Evolutionary conservation across 1,140 invertebrate species (phyloP), one percentile per base, ranked within the genome.

Genomic region (Zaprionus taronus): DNA sequence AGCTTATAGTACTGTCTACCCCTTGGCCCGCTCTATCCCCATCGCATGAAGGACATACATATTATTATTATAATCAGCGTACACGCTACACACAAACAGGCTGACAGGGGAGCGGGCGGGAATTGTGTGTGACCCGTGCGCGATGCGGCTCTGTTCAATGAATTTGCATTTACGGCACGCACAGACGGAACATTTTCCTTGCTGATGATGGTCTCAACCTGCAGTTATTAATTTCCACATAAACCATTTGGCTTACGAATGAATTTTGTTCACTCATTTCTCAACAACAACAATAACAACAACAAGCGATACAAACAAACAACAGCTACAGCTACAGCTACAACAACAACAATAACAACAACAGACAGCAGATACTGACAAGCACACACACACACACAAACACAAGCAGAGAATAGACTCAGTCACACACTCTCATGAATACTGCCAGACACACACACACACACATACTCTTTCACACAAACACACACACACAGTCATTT

Each of bases 181-280:
- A 82, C 81, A 81, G 77, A 62, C 47, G 47, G 20, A 79, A 84
- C 74, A 91, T 91, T 91, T 91, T 91, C 89, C 80, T 91, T 85
- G 82, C 41, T 47, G 91, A 91, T 91, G 89, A 91, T 91, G 90
- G 86, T 91, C 81, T 90, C 85, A 91, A 87, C 85, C 85, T 85
- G 82, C 85, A 85, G 76, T 84, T 82, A 85, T 82, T 62, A 89
- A 85, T 77, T 78, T 82, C 77, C 90, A 89, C 85, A 89, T 89
- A 89, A 81, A 90, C 77, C 84, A 87, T 84, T 89, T 89, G 81
- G 84, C 81, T 81, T 84, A 84, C 84, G 90, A 89, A 89, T 89
- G 81, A 84, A 79, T 83, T 89, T 89, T 73, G 89, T 56, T 83
- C 85, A 89, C 84, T 89, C 84, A 90, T 89, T 90, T 89, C 84